Base-by-base conservation (phyloP, 35 echinoderm and acorn worm species). In the Lytechinus variegatus region DNA sequence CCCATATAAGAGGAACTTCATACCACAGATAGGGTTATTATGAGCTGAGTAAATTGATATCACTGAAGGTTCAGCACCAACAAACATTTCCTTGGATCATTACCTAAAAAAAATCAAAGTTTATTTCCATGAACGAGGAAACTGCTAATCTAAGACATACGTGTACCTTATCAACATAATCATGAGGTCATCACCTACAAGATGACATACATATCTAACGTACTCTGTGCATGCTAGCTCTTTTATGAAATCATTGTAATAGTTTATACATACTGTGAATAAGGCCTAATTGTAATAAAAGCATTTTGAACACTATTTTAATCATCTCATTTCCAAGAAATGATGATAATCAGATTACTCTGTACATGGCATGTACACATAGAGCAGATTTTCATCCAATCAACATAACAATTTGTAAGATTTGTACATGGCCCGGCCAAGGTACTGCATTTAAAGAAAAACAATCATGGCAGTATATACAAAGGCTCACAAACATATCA, bases 391-490 rank as follows among this genome's bases (percentile, higher is more conserved):
- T 79, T 19, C 66, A 79, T 79, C 66, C 66, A 79, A 58, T 79
- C 66, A 79, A 24, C 66, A 79, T 79, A 79, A 79, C n/a, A 58
- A 58, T 79, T 79, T 79, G 66, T 79, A 79, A 6, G 66, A 79
- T 79, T 79, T 79, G 66, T 79, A 79, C 88, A 90, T 90, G 88
- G 88, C 88, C 66, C 66, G 88, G 88, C 92, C 92, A 93, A 93
- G 92, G 92, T 93, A 93, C 92, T 93, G 92, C 92, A 93, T 93
- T 53, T 56, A 93, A 55, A 93, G 29, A 93, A 27, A 54, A 55
- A 93, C 92, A 93, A 54, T 54, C 53, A 93, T 93, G 92, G 92
- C 92, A 93, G 92, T 93, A 93, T 93, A 53, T 93, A 93, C 92
- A 93, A 93, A 93, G 52, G 54, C 92, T 57, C 52, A 93, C 53